phyloP scores from a whole-genome alignment of 1,140 invertebrate species.

The Macrostomum lignano region DNA sequence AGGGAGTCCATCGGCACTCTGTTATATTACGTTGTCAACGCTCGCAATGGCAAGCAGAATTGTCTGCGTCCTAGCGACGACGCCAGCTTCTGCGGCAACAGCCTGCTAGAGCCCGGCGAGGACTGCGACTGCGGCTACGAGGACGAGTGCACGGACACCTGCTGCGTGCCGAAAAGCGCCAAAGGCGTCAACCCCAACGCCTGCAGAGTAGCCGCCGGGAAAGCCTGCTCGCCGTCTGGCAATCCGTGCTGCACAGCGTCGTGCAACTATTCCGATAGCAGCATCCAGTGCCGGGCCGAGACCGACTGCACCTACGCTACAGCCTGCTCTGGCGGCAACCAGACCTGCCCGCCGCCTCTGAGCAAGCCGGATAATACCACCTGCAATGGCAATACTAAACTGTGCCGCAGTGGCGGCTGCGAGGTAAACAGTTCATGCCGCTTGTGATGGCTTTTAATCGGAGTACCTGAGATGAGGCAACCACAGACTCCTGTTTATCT shows the following conservation, averaged over 20 bases:
- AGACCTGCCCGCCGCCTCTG: conserved; percentile 4
- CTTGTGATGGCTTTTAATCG: too few species aligned
- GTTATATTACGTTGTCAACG: conserved; percentile 45
- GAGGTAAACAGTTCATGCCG: too few species aligned
- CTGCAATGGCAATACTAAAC: too few species aligned
- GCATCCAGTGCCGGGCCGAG: conserved; percentile 68
- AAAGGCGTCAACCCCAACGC: conserved; percentile 1
- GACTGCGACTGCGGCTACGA: conserved; percentile 92
- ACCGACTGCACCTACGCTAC: conserved; percentile 59
- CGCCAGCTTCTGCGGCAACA: conserved; percentile 91
- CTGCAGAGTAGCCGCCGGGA: too few species aligned
- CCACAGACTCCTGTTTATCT: too few species aligned
- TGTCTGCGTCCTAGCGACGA: conserved; percentile 38
- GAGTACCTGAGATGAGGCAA: too few species aligned
- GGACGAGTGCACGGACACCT: conserved; percentile 39
- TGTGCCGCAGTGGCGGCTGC: too few species aligned
- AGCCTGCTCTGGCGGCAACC: conserved; percentile 46
- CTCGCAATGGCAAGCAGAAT: conserved; percentile 22
- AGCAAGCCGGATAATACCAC: conserved; percentile 6
- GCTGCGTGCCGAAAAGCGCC: conserved; percentile 48
- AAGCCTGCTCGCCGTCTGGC: conserved; percentile 61
- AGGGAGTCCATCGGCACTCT: conserved; percentile 56
- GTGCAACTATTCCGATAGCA: conserved; percentile 50
- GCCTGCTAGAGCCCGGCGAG: conserved; percentile 82
- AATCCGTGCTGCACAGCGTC: conserved; percentile 40